Conservation (phyloP, 2,113 vertebrate species). For the Sapayoa aenigma region DNA sequence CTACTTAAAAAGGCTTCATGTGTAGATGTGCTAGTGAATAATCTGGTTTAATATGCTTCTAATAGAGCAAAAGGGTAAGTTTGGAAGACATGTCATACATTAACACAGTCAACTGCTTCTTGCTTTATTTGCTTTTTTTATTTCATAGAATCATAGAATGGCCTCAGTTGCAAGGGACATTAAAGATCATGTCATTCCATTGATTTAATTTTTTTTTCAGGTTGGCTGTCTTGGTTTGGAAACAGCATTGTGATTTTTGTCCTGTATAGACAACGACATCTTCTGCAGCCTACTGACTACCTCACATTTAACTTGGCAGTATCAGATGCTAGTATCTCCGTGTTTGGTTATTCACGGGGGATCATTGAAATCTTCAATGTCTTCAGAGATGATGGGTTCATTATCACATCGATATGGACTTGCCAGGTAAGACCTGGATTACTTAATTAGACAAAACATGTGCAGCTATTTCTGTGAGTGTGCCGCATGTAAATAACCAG, state of each 20-base stretch:
- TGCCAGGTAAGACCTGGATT: conserved; percentile 77
- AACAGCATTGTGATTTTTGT: conserved; percentile 87
- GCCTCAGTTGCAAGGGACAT: background rate
- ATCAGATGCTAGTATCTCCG: conserved; percentile 83
- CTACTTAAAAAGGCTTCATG: background rate
- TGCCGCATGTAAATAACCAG: background rate
- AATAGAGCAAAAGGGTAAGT: background rate
- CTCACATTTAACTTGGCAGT: conserved; percentile 85
- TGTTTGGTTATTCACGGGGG: conserved; percentile 85
- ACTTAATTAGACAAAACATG: background rate
- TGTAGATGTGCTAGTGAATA: background rate
- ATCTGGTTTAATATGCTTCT: background rate
- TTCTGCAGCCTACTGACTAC: conserved; percentile 82
- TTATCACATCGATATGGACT: conserved; percentile 85
- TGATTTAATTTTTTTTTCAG: conserved; percentile 56
- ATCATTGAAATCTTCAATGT: conserved; percentile 86
- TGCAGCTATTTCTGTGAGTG: background rate
- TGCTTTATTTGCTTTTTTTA: background rate
- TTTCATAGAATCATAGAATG: background rate
- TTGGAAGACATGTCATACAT: background rate
- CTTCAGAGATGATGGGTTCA: conserved; percentile 82
- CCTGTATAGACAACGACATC: conserved; percentile 79
- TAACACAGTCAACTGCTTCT: background rate
- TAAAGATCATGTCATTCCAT: background rate
- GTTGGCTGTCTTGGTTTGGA: conserved; percentile 88